A percentile compares a stretch with the other conserved stretches of the same genome.
phyloP scores from a whole-genome alignment of 2,113 vertebrate species.

The Podarcis muralis region DNA sequence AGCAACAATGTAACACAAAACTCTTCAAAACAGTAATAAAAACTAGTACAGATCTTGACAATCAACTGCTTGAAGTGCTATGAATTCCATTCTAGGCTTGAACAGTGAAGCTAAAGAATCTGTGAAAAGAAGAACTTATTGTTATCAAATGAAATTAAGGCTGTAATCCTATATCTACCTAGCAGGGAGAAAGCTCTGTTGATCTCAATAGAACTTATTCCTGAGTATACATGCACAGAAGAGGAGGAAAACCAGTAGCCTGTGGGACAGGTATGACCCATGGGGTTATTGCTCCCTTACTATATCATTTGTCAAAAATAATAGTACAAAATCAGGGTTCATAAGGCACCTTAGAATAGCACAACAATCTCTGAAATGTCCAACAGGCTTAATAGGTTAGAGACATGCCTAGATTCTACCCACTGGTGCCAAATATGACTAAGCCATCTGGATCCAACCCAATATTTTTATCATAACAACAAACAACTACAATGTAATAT shows the following conservation, averaged over 20 bases:
- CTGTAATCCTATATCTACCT: too few relatives aligned
- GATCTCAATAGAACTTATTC: too few relatives aligned
- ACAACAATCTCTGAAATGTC: not conserved
- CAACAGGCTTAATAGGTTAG: not conserved
- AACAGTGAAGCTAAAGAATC: not conserved
- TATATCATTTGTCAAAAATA: too few relatives aligned
- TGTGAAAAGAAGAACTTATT: not conserved
- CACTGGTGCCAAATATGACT: not conserved
- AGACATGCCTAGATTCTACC: not conserved
- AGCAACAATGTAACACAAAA: not conserved
- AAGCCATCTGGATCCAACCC: too few relatives aligned
- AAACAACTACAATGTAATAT: too few relatives aligned
- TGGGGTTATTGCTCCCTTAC: too few relatives aligned
- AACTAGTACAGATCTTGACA: not conserved
- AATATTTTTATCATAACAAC: too few relatives aligned
- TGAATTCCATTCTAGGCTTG: not conserved
- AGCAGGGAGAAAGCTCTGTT: too few relatives aligned
- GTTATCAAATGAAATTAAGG: not conserved
- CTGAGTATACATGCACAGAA: too few relatives aligned
- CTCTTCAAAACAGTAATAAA: not conserved
- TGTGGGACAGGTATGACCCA: too few relatives aligned
- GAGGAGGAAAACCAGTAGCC: too few relatives aligned
- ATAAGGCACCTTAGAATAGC: not conserved
- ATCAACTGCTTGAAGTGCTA: not conserved
- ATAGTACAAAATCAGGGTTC: not conserved